Percentiles rank a stretch among this genome's conserved stretches.
Evolutionary conservation across 1,140 invertebrate genomes (phyloP).

Genomic region (Cryptotermes secundus): DNA sequence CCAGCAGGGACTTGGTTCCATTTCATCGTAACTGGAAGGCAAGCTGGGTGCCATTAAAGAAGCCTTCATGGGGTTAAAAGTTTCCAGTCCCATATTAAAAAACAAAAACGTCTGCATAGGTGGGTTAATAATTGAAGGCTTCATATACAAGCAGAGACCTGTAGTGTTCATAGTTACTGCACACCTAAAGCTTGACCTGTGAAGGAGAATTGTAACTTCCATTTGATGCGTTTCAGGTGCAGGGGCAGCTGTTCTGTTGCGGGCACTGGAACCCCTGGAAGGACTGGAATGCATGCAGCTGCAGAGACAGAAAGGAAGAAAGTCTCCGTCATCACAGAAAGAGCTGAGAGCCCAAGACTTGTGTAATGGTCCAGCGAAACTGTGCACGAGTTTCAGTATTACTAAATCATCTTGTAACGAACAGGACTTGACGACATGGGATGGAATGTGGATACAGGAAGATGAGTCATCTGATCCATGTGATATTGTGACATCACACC

Average conservation of each 20-base stretch:
- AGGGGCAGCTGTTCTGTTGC: conserved; percentile 69
- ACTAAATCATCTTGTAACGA: conserved; percentile 60
- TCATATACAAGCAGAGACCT: too few relatives aligned
- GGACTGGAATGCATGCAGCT: conserved; percentile 59
- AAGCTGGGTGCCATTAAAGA: too few relatives aligned
- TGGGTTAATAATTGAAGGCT: too few relatives aligned
- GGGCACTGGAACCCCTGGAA: conserved; percentile 68
- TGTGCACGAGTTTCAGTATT: conserved; percentile 69
- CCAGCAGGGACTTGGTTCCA: too few relatives aligned
- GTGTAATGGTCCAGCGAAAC: conserved; percentile 76
- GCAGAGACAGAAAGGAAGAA: conserved; percentile 30
- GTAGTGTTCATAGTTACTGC: too few relatives aligned
- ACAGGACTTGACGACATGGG: conserved; percentile 52
- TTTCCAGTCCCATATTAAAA: too few relatives aligned
- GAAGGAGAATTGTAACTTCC: not conserved
- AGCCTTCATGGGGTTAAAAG: too few relatives aligned
- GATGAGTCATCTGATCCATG: conserved; percentile 48
- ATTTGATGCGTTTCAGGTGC: conserved; percentile 47
- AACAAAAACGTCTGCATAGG: too few relatives aligned
- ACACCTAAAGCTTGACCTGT: too few relatives aligned
- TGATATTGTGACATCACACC: conserved; percentile 48
- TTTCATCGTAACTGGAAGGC: too few relatives aligned
- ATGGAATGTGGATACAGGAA: conserved; percentile 64
- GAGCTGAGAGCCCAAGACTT: conserved; percentile 58
- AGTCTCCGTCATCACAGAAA: conserved; percentile 34